Percentiles rank a stretch among this genome's conserved stretches.
Conservation (phyloP, 2,113 vertebrate genomes). For the Acanthisitta chloris region DNA sequence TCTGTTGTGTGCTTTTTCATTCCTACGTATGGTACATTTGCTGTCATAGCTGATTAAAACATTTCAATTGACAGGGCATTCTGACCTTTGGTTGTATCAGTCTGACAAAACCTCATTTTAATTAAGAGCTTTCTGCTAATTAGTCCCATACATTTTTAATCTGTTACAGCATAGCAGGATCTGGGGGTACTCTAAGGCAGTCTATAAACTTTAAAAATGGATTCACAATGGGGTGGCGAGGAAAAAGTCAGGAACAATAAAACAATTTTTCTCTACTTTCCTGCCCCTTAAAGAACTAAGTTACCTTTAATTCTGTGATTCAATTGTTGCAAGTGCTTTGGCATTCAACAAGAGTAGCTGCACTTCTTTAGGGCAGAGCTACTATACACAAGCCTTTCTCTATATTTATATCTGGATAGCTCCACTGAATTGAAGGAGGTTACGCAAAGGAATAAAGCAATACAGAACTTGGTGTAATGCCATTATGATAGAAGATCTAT, state of each 20-base stretch:
- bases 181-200: neutral
- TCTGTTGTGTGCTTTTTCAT: constrained; percentile 29
- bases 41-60: constrained; percentile 23
- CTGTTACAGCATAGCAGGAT: neutral
- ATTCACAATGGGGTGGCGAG: neutral
- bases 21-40: neutral
- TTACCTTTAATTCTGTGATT: neutral
- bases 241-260: neutral
- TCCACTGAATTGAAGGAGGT: neutral
- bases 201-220: neutral
- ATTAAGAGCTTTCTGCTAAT: constrained; percentile 54
- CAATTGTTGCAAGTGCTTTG: neutral
- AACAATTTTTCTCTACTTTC: neutral
- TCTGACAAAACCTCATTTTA: constrained; percentile 18
- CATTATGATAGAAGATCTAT: constrained; percentile 1
- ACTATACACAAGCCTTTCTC: neutral
- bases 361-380: neutral
- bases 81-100: constrained; percentile 51
- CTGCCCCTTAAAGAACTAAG: neutral
- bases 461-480: neutral
- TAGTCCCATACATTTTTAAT: constrained; percentile 23
- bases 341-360: neutral
- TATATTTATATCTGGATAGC: neutral
- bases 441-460: neutral
- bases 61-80: neutral